phyloP scores from a whole-genome alignment of 2,888 invertebrate genomes.

The Perdita meconis region DNA sequence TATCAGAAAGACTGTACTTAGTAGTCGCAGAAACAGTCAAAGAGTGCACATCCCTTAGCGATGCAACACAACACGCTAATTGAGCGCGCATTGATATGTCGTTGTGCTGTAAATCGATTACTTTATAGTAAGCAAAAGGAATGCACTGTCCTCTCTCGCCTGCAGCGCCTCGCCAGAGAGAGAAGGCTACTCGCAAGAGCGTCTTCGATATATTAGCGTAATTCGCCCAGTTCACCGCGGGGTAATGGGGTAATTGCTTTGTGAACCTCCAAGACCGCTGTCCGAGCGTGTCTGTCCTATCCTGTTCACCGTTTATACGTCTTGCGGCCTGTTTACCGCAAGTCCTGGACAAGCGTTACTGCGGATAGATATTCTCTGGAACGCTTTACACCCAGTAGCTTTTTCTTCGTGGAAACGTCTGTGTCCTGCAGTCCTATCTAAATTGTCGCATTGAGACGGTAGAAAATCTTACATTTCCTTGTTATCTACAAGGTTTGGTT shows the following conservation, averaged over 20 bases:
- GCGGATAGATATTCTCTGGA: constrained; percentile 44
- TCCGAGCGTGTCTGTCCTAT: constrained; percentile 45
- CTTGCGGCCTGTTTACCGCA: constrained; percentile 40
- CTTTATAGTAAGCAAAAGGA: constrained; percentile 64
- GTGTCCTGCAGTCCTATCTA: neutral
- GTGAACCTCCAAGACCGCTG: constrained; percentile 63
- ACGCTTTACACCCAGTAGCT: constrained; percentile 44
- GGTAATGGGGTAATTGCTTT: constrained; percentile 77
- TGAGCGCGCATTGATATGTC: constrained; percentile 74
- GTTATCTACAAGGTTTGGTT: too few relatives aligned
- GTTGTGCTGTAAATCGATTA: constrained; percentile 71
- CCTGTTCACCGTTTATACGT: constrained; percentile 54
- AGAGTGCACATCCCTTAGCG: constrained; percentile 47
- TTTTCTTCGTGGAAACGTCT: constrained; percentile 20
- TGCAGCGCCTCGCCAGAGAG: constrained; percentile 7
- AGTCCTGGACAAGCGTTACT: constrained; percentile 39
- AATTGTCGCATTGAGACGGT: too few relatives aligned
- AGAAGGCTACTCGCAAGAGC: constrained; percentile 54
- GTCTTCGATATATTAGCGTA: constrained; percentile 75
- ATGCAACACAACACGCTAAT: constrained; percentile 72
- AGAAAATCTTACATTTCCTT: too few relatives aligned
- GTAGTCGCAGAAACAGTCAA: neutral
- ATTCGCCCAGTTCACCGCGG: constrained; percentile 65
- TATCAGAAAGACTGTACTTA: neutral
- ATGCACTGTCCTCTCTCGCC: constrained; percentile 38